A percentile compares a stretch with the other conserved stretches of the same genome.
Evolutionary conservation across 2,797 vertebrate genomes (phyloP).

Genomic region (Xenentodon cancila): DNA sequence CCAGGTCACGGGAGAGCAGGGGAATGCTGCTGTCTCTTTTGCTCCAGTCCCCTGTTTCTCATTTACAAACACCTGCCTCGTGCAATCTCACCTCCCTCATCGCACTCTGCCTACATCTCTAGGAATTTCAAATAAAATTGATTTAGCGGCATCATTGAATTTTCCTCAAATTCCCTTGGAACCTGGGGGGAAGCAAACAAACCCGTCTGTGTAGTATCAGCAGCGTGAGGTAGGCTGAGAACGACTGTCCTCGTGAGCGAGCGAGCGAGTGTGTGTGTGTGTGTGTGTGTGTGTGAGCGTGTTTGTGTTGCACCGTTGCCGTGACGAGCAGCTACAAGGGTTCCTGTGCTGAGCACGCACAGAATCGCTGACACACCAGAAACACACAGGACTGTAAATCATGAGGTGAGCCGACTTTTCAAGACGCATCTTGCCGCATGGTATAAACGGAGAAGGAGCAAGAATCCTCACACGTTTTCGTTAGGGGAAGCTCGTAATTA

Average conservation of each 20-base stretch:
- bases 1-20: constrained; percentile 90
- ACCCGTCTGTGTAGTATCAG: constrained; percentile 56
- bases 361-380: constrained; percentile 77
- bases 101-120: constrained; percentile 78
- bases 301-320: constrained; percentile 2
- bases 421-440: constrained; percentile 71
- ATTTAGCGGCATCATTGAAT: constrained; percentile 88
- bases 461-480: constrained; percentile 55
- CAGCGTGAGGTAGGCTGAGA: constrained; percentile 54
- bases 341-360: constrained; percentile 59
- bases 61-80: constrained; percentile 89
- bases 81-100: constrained; percentile 74
- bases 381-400: constrained; percentile 75
- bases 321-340: constrained; percentile 47
- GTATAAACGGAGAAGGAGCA: constrained; percentile 55
- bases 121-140: constrained; percentile 89
- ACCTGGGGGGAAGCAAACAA: constrained; percentile 52
- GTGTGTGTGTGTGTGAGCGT: constrained; percentile 24
- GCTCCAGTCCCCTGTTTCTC: constrained; percentile 86
- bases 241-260: constrained; percentile 12
- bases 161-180: constrained; percentile 88
- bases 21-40: constrained; percentile 63
- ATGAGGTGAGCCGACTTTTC: constrained; percentile 70
- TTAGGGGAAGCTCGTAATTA: constrained; percentile 74
- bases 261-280: constrained; percentile 24